These are phyloP conservation scores for Drosophila trapezifrons DNA, from an alignment of 1,140 invertebrate species.

Conservation along the genomic window DNA sequence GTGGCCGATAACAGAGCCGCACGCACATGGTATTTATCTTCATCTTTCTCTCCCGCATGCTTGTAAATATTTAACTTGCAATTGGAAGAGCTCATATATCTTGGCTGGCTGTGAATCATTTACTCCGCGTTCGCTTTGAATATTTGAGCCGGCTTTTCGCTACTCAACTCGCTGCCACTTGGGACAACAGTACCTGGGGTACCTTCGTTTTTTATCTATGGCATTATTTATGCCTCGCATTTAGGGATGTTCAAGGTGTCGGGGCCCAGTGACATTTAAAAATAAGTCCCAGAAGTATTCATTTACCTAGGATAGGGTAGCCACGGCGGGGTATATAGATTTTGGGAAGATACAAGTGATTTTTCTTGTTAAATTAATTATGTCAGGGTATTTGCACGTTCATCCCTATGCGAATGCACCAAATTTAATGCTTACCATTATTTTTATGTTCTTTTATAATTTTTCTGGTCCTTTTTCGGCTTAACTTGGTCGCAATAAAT, in stretches of 20 bases:
- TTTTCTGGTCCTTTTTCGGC: conserved; percentile 18
- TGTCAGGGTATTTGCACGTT: not conserved
- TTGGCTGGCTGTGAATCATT: conserved; percentile 61
- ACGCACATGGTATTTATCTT: conserved; percentile 41
- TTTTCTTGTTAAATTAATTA: conserved; percentile 16
- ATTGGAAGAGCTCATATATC: conserved; percentile 58
- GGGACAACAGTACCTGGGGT: not conserved
- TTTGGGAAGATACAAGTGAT: not conserved
- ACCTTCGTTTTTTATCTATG: conserved; percentile 50
- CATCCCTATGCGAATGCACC: too few relatives aligned
- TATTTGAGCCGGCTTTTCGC: conserved; percentile 34
- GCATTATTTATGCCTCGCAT: conserved; percentile 64
- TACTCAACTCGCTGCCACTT: conserved; percentile 7
- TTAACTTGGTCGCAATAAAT: conserved; percentile 59
- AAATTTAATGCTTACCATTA: conserved; percentile 24
- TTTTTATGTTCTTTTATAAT: conserved; percentile 28
- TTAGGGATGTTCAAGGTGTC: conserved; percentile 45
- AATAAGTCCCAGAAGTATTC: conserved; percentile 52
- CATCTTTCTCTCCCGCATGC: conserved; percentile 15
- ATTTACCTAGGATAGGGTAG: conserved; percentile 10
- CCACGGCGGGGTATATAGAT: conserved; percentile 5
- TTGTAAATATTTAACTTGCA: conserved; percentile 77
- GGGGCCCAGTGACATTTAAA: conserved; percentile 48
- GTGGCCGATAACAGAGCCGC: conserved; percentile 46
- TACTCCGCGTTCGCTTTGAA: conserved; percentile 61